Evolutionary conservation across 2,888 invertebrate genomes (phyloP).

Genomic region (Cremastinae sp.): DNA sequence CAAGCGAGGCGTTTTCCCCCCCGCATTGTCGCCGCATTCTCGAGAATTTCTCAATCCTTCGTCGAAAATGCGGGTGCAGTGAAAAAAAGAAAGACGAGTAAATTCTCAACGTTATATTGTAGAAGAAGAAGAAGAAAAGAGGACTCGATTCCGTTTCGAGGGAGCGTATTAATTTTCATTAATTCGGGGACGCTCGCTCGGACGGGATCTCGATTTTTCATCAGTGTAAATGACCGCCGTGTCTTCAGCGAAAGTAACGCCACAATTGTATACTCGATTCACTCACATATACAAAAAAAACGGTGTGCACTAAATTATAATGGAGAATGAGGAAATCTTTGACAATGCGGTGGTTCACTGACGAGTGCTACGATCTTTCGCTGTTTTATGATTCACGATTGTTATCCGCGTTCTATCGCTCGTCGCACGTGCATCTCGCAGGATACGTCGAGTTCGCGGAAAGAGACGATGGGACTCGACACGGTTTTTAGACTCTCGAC

Average conservation of each 20-base stretch:
- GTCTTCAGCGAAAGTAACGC: constrained; percentile 63
- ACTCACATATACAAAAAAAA: not conserved
- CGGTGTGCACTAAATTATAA: constrained; percentile 35
- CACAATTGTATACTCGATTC: constrained; percentile 6
- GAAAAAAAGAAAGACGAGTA: constrained; percentile 30
- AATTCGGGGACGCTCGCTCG: constrained; percentile 22
- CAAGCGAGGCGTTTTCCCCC: constrained; percentile 63
- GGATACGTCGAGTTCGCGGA: too few species aligned
- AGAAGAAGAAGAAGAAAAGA: not conserved
- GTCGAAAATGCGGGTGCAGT: constrained; percentile 30
- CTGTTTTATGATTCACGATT: too few species aligned
- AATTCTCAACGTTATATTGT: too few species aligned
- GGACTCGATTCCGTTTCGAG: not conserved
- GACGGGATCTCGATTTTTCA: constrained; percentile 43
- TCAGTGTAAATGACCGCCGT: constrained; percentile 63
- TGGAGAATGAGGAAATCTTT: constrained; percentile 14
- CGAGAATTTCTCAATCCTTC: not conserved
- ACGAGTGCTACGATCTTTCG: constrained; percentile 17
- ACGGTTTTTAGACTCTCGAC: too few species aligned
- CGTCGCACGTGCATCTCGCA: too few species aligned
- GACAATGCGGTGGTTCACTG: constrained; percentile 19
- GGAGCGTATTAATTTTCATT: not conserved
- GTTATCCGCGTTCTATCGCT: too few species aligned
- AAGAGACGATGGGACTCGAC: too few species aligned
- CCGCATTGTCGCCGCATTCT: constrained; percentile 22